A percentile compares a stretch with the other conserved stretches of the same genome.
These are phyloP conservation scores for Aramus guarauna DNA, from an alignment of 2,113 vertebrate genomes.

Conservation along the genomic window DNA sequence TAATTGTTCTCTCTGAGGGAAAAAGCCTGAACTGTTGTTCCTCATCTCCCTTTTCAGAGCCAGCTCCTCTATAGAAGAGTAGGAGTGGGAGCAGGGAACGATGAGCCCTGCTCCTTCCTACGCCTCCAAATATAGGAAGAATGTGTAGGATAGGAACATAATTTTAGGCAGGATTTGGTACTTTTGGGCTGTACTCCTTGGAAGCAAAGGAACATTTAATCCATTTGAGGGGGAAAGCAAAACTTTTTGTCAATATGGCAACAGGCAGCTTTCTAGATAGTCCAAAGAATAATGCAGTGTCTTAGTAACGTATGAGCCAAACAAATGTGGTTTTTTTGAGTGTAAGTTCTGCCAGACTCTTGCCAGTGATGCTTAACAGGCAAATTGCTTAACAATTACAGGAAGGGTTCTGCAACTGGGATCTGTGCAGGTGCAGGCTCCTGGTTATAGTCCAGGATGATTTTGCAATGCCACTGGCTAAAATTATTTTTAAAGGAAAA, in stretches of 20 bases:
- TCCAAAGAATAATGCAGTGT: slow-evolving; percentile 59
- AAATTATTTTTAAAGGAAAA: slow-evolving; percentile 70
- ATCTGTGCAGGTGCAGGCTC: slow-evolving; percentile 71
- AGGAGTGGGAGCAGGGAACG: background rate
- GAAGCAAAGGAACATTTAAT: background rate
- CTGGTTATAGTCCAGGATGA: slow-evolving; percentile 71
- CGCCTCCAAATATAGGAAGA: background rate
- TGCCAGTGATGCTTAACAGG: slow-evolving; percentile 72
- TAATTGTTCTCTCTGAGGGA: background rate
- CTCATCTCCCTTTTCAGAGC: background rate
- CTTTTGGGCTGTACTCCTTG: slow-evolving; percentile 9
- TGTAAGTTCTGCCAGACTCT: slow-evolving; percentile 70
- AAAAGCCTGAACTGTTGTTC: background rate
- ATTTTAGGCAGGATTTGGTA: slow-evolving; percentile 21
- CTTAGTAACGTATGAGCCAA: slow-evolving; percentile 65
- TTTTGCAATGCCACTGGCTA: slow-evolving; percentile 73
- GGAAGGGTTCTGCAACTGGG: slow-evolving; percentile 61
- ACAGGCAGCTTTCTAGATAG: slow-evolving; percentile 68
- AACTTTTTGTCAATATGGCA: slow-evolving; percentile 53
- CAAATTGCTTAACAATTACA: slow-evolving; percentile 72
- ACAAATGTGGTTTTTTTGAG: slow-evolving; percentile 42
- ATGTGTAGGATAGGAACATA: background rate
- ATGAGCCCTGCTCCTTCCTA: background rate
- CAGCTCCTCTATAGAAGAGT: background rate
- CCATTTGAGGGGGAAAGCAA: slow-evolving; percentile 38